Base-by-base conservation (phyloP, 53 echinoderm and acorn worm genomes). In the Paelopatides confundens region DNA sequence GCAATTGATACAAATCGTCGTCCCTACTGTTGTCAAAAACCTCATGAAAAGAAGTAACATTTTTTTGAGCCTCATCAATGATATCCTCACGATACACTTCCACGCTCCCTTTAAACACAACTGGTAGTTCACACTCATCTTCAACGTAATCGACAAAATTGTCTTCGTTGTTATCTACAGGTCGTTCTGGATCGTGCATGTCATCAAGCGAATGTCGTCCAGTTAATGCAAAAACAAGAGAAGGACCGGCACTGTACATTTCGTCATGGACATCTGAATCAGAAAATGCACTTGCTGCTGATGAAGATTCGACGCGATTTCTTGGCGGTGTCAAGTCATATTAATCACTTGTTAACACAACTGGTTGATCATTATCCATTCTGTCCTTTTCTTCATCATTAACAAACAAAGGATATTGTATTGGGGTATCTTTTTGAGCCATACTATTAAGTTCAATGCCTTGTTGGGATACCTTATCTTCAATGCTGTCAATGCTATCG, bases 321-420 rank as follows among this genome's bases (percentile, higher is more conserved):
- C 79, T 51, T 51, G 79, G 79, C 10, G 79, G 79, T 12, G 79
- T 79, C 17, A 79, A 12, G 31, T 79, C 79, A 79, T 79, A 52
- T 14, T 52, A 79, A 15, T 79, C 79, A 31, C 51, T 79, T 27
- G 79, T 52, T 23, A 46, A 74, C 26, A 74, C 3, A n/a, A 46
- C 6, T n/a, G 24, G 2, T 74, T 40, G 12, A 39, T 46, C 46
- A 11, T 39, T n/a, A 10, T 46, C 74, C 24, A 21, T 21, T 21
- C 5, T 5, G 58, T 58, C 58, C n/a, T 21, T 18, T 43, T 43
- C 43, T 8, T 43, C 9, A 10, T 12, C 43, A 43, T 12, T 12
- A 10, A 43, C 43, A 43, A 10, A 12, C 12, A 43, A 43, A 43
- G 43, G 43, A 43, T 10, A 8, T 43, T 10, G 43, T 43, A 8